Evolutionary conservation across 1,140 invertebrate genomes (phyloP), one percentile per base, ranked within the genome.

Genomic region (Lordiphosa stackelbergi): DNA sequence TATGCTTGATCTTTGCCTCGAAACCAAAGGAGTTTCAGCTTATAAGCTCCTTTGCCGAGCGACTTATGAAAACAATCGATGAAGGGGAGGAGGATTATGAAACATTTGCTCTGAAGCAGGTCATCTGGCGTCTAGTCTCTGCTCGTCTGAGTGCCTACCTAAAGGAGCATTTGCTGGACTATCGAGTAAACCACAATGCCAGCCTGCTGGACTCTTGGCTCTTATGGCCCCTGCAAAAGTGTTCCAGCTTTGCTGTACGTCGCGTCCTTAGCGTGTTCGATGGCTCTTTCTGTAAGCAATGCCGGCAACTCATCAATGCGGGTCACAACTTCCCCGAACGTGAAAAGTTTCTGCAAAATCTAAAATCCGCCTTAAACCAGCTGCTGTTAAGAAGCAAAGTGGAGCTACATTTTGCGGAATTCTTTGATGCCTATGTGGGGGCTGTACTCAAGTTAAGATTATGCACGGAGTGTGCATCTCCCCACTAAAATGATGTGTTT

Each of bases 31-130:
- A 78, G 4, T 83, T 78, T 6, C 73, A 69, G 0, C 11, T 64
- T 19, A 56, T 84, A 2, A 35, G 41, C 22, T 58, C 45, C 2
- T 84, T 83, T 10, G 79, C 72, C 1, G 53, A 66, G 47, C 47
- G 62, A n/a, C 36, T 84, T 8, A 78, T 84, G 73, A 55, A 73
- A 9, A 8, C 38, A 2, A 0, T 1, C 3, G 24, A 28, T 46
- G 74, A 68, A 24, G 85, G 85, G 28, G 85, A 85, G 34, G 83
- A 86, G 28, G 79, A 85, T 31, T 83, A 75, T 47, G 79, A 78
- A n/a, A 55, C 60, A 5, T 86, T 86, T 22, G 68, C 57, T 3
- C 34, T 85, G 0, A 85, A 75, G 51, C 47, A 86, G 19, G 48
- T 61, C 4, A 62, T 85, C 5, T 87, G 81, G 85, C 60, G 69